A percentile compares a stretch with the other conserved stretches of the same genome.
These are phyloP conservation scores for Chloropsis hardwickii DNA, from an alignment of 2,113 vertebrate genomes.

Conservation along the genomic window DNA sequence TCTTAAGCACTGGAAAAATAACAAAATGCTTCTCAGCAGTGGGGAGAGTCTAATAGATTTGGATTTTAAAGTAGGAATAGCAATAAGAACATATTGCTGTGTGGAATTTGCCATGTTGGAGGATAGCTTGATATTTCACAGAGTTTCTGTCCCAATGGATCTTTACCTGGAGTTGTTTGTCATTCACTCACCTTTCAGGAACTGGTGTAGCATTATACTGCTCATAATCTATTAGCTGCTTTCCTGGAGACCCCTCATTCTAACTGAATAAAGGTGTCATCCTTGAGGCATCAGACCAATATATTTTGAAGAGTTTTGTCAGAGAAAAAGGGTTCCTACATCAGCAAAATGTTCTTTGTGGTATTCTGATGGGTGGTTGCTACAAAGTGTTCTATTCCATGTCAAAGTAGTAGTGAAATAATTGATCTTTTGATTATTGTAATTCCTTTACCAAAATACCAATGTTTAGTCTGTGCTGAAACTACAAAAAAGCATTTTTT, in stretches of 20 bases:
- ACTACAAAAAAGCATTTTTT: background rate
- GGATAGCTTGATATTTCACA: background rate
- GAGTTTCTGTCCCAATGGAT: background rate
- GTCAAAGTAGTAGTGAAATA: background rate
- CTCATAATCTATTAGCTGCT: background rate
- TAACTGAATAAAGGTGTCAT: background rate
- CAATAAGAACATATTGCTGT: background rate
- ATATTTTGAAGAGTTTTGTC: background rate
- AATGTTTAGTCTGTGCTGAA: background rate
- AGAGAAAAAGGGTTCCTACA: background rate
- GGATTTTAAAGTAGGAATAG: background rate
- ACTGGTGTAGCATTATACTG: background rate
- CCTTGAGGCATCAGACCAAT: background rate
- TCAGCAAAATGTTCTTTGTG: background rate
- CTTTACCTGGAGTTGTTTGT: background rate
- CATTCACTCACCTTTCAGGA: background rate
- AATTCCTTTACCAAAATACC: background rate
- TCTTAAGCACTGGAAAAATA: background rate
- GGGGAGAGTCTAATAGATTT: background rate
- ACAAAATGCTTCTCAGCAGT: background rate
- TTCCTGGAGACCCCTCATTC: background rate
- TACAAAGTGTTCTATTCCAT: background rate
- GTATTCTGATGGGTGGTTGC: background rate
- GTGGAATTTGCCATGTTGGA: background rate
- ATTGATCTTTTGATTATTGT: background rate